phyloP scores from a whole-genome alignment of 2,113 vertebrate species.

The Psephotus haematonotus region DNA sequence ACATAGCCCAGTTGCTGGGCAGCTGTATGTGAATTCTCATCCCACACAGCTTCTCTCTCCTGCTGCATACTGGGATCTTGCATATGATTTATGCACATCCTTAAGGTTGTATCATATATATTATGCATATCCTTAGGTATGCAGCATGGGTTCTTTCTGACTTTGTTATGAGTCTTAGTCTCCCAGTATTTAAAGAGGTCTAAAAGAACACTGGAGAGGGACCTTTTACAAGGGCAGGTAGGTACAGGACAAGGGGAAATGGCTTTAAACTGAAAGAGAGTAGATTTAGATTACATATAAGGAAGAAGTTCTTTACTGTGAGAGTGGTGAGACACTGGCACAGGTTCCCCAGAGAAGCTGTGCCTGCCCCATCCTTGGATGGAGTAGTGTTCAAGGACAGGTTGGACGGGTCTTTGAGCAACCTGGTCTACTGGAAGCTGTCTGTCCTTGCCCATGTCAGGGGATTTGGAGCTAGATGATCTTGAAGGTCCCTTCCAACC shows the following conservation, averaged over 20 bases:
- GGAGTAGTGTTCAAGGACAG: background rate
- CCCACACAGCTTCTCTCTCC: background rate
- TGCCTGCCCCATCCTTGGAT: background rate
- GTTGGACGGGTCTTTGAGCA: background rate
- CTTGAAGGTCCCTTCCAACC: background rate
- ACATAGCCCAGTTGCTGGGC: background rate
- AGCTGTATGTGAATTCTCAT: background rate
- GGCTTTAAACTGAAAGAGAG: background rate
- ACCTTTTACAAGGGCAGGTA: background rate
- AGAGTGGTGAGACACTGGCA: background rate
- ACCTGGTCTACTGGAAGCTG: background rate
- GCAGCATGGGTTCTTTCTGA: background rate
- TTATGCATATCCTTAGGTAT: rapidly evolving
- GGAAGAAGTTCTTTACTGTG: background rate
- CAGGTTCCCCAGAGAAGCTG: background rate
- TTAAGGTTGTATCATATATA: rapidly evolving
- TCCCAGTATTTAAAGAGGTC: background rate
- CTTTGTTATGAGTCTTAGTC: background rate
- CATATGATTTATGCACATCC: background rate
- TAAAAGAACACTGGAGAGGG: background rate
- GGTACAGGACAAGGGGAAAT: background rate
- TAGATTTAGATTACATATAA: background rate
- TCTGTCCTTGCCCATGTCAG: background rate
- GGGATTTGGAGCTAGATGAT: background rate
- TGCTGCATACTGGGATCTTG: background rate